Conservation (phyloP, 2,888 invertebrate genomes). For the Creontiades dilutus region DNA sequence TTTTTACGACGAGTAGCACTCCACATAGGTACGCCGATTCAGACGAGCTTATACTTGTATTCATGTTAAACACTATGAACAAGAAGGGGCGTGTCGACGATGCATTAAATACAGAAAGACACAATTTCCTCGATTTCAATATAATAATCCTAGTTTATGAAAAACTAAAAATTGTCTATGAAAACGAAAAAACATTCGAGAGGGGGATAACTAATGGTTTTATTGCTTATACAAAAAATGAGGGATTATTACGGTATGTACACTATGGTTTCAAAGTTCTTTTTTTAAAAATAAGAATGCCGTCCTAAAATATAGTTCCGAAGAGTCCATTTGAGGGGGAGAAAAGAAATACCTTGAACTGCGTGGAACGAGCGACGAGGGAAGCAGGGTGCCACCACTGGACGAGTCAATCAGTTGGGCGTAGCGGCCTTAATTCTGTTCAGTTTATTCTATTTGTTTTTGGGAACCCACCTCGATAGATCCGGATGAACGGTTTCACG, state of each 20-base stretch:
- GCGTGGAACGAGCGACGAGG: background rate
- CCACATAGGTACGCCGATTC: conserved; percentile 35
- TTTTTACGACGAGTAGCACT: conserved; percentile 54
- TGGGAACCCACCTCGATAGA: conserved; percentile 41
- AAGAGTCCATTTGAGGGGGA: conserved; percentile 49
- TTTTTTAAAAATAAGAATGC: conserved; percentile 16
- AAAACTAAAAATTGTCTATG: background rate
- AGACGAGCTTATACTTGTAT: conserved; percentile 24
- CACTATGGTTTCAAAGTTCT: background rate
- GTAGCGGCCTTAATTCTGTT: conserved; percentile 16
- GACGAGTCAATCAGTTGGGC: background rate
- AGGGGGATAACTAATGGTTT: background rate
- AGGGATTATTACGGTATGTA: conserved; percentile 25
- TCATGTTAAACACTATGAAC: conserved; percentile 52
- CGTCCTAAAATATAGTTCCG: conserved; percentile 32
- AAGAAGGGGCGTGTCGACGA: conserved; percentile 25
- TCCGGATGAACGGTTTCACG: background rate
- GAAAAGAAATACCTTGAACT: conserved; percentile 55
- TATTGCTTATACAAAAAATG: conserved; percentile 46
- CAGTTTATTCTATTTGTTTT: conserved; percentile 18
- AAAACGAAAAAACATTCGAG: background rate
- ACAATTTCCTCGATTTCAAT: background rate
- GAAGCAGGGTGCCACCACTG: background rate
- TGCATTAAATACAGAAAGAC: conserved; percentile 12
- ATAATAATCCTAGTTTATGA: background rate